Evolutionary conservation across 2,113 vertebrate genomes (phyloP), one percentile per base, ranked within the genome.

Genomic region (Morone saxatilis): DNA sequence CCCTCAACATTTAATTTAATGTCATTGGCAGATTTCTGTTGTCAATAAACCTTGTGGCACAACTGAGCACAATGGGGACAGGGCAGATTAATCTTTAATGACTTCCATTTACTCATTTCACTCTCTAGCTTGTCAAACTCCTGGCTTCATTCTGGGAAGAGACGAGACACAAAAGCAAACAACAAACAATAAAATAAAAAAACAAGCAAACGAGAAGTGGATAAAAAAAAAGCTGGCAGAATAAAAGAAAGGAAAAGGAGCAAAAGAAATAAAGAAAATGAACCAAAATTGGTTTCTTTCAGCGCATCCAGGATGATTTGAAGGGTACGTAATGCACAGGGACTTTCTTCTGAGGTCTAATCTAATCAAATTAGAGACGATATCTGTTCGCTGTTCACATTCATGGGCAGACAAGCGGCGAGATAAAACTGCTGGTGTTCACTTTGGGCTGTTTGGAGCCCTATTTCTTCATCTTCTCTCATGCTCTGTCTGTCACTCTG

Each of bases 31-130:
- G 53, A 74, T 61, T 60, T 51, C 36, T 45, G 48, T 54, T 41
- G 63, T 85, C 67, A 13, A 81, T 56, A 76, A 84, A 78, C 36
- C 47, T 38, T 2, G 63, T 19, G 0, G 60, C 3, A 13, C 65
- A 79, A 66, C 76, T 68, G 79, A 57, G 40, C 66, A 80, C 43
- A 76, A 50, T 19, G 45, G 11, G 53, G 53, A 71, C 54, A 1
- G 12, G 48, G 36, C 36, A 81, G 56, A 79, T 73, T 41, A 31
- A 80, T 76, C 62, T 76, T 81, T 86, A 74, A 78, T 69, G 70
- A 85, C 41, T 69, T 31, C 31, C 40, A 68, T 87, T 70, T 63
- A 81, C 19, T 82, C 54, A 53, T 70, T 66, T 77, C 51, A 73
- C 43, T 74, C 67, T 62, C 41, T 65, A 22, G 72, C 53, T 76